Evolutionary conservation across 2,113 vertebrate genomes (phyloP).

Genomic region (Pomatostomus ruficeps): DNA sequence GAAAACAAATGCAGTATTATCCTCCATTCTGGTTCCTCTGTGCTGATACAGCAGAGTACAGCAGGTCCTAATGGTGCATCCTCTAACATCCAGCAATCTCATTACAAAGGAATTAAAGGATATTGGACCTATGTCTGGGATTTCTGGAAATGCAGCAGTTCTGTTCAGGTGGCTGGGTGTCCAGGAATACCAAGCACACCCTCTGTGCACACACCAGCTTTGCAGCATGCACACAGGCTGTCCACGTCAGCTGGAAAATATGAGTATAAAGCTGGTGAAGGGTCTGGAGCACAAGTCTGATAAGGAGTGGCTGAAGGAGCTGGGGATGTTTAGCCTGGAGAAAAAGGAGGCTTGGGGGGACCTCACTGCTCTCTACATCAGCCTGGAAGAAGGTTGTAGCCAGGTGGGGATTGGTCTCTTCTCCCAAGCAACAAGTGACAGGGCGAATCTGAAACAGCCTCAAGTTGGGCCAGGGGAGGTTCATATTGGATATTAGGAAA

Average conservation of each 20-base stretch:
- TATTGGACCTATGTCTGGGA: background rate
- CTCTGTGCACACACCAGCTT: background rate
- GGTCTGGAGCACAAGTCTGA: background rate
- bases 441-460: background rate
- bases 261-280: background rate
- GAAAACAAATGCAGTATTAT: background rate
- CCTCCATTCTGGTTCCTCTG: background rate
- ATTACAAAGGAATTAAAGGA: constrained; percentile 3
- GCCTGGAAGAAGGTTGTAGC: background rate
- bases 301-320: background rate
- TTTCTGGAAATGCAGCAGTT: background rate
- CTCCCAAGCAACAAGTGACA: background rate
- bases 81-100: background rate
- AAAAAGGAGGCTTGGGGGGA: background rate
- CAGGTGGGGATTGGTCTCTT: background rate
- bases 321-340: background rate
- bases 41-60: background rate
- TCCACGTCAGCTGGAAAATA: background rate
- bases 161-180: background rate
- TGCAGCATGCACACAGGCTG: background rate
- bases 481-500: background rate
- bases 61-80: background rate
- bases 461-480: background rate
- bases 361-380: background rate
- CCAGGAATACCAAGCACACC: background rate